A percentile compares a stretch with the other conserved stretches of the same genome.
Conservation (phyloP, 2,797 vertebrate species). For the Poliocrania exsul region DNA sequence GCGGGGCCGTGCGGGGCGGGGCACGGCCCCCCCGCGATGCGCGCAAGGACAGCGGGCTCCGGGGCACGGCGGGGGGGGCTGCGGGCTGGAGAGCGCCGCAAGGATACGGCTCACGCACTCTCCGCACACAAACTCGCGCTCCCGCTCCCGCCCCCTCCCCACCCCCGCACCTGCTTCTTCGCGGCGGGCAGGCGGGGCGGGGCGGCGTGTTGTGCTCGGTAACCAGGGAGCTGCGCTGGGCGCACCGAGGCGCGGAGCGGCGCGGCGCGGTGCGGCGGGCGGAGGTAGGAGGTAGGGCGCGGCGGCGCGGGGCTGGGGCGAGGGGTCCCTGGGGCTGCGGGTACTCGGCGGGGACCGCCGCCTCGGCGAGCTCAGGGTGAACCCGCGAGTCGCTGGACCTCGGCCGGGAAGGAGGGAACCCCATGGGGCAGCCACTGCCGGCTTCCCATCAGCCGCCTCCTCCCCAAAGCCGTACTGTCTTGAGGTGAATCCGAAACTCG, state of each 20-base stretch:
- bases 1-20: background rate
- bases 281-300: slow-evolving; percentile 18
- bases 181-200: background rate
- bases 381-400: background rate
- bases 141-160: background rate
- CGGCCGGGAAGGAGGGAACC: background rate
- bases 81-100: background rate
- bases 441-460: background rate
- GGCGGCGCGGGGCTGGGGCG: background rate
- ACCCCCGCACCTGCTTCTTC: slow-evolving; percentile 7
- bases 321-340: background rate
- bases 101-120: background rate
- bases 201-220: slow-evolving; percentile 41
- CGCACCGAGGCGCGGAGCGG: background rate
- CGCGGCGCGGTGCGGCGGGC: background rate
- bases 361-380: background rate
- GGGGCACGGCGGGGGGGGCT: background rate
- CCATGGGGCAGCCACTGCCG: background rate
- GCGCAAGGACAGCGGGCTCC: background rate
- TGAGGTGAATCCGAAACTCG: background rate
- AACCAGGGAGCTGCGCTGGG: slow-evolving; percentile 53
- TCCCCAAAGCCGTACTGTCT: rapidly evolving
- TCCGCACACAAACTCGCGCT: background rate
- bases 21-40: background rate
- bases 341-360: background rate